Evolutionary conservation across 1,140 invertebrate species (phyloP), one percentile per base, ranked within the genome.

Genomic region (Tetramorium parvispinum): DNA sequence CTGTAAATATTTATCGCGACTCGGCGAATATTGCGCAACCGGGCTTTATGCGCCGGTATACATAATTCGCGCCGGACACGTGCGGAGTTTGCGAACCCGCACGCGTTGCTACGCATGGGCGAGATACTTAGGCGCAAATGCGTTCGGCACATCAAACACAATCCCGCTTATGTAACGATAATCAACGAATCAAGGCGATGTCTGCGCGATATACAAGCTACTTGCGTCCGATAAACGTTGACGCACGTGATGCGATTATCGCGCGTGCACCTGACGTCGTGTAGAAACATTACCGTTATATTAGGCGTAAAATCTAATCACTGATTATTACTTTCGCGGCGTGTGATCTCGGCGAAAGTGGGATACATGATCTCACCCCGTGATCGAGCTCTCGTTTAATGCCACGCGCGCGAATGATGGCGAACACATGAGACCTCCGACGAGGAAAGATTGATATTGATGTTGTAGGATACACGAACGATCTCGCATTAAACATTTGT

Each of bases 171-270:
- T 73, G 27, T 87, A 87, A 89, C 46, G 24, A 59, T 61, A 75
- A 89, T 76, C 68, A 77, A 88, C 65, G 55, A 77, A 49, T 61
- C 78, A 81, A 83, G 53, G 24, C 46, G 27, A 85, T 37, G 61
- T 82, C 49, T 55, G 49, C 16, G n/a, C 10, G 76, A 49, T 55
- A 32, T 77, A 57, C 40, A n/a, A 83, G 27, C 51, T 82, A 55
- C 40, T 65, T 65, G n/a, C 46, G 55, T 24, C 40, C 16, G 88
- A 89, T 89, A 89, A 89, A 89, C 75, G 11, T 71, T 3, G n/a
- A 71, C 21, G 53, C 40, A 49, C 53, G 53, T 83, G 53, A 82
- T 51, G 21, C 37, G 53, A 83, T 83, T 59, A 83, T 75, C 68
- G n/a, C 24, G 43, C 40, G 43, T 51, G 8, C 65, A 55, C 16